phyloP scores from a whole-genome alignment of 1,140 invertebrate species.

The Mamestra configurata region DNA sequence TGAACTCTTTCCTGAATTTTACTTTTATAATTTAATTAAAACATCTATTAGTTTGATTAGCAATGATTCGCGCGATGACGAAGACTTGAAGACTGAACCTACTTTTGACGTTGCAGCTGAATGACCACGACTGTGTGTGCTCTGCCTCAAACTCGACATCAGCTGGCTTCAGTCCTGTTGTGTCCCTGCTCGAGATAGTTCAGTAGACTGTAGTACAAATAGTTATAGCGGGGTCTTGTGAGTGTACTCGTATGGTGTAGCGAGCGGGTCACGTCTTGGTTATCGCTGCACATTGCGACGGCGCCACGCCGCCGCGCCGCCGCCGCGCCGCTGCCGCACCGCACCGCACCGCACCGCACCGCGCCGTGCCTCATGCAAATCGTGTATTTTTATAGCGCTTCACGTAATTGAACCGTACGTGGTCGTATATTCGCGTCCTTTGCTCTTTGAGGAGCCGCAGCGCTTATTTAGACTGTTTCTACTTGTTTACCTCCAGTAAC shows the following conservation, averaged over 20 bases:
- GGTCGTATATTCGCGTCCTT: neutral
- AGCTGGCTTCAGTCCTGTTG: neutral
- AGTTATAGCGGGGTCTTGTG: neutral
- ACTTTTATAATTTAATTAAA: too few species aligned
- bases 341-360: slow-evolving; percentile 16
- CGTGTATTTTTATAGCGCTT: slow-evolving; percentile 24
- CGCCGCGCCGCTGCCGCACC: slow-evolving; percentile 1
- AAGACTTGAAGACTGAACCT: too few species aligned
- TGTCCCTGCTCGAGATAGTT: neutral
- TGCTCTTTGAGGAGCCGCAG: slow-evolving; percentile 26
- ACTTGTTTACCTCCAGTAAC: slow-evolving; percentile 11
- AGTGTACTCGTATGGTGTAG: neutral
- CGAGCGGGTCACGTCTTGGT: slow-evolving; percentile 40
- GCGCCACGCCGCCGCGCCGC: slow-evolving; percentile 18
- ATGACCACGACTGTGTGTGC: too few species aligned
- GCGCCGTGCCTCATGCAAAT: slow-evolving; percentile 40
- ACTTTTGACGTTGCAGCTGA: too few species aligned
- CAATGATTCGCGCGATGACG: too few species aligned
- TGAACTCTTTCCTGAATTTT: too few species aligned
- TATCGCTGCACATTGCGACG: slow-evolving; percentile 33
- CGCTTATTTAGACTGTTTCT: slow-evolving; percentile 23
- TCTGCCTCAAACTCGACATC: neutral
- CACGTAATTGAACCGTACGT: slow-evolving; percentile 43
- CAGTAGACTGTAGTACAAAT: neutral
- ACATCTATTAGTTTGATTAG: too few species aligned